A percentile compares a stretch with the other conserved stretches of the same genome.
Evolutionary conservation across 2,888 invertebrate genomes (phyloP).

Genomic region (Apotomis betuletana): DNA sequence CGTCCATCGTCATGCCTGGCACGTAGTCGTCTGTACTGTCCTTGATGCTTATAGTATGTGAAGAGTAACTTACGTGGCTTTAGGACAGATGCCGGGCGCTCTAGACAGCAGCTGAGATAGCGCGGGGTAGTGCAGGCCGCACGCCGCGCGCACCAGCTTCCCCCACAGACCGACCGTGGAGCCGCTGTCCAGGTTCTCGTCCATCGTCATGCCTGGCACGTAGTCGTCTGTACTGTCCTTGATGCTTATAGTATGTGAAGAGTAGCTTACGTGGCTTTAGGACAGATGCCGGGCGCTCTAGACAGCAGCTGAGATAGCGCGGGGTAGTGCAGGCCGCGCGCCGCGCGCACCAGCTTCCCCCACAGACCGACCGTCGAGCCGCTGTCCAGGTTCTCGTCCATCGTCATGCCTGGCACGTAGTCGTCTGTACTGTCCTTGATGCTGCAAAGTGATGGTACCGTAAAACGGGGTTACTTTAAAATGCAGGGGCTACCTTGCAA

Average conservation of each 20-base stretch:
- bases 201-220: constrained; percentile 57
- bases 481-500: too few relatives aligned
- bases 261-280: constrained; percentile 86
- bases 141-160: constrained; percentile 85
- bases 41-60: constrained; percentile 67
- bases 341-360: constrained; percentile 85
- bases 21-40: constrained; percentile 61
- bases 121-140: constrained; percentile 87
- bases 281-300: constrained; percentile 86
- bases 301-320: constrained; percentile 86
- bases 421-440: constrained; percentile 66
- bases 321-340: constrained; percentile 87
- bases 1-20: constrained; percentile 59
- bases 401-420: constrained; percentile 52
- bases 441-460: too few relatives aligned
- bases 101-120: constrained; percentile 86
- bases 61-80: constrained; percentile 85
- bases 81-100: constrained; percentile 85
- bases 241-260: constrained; percentile 53
- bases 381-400: constrained; percentile 76
- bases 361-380: constrained; percentile 76
- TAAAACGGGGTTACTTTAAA: too few relatives aligned
- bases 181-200: constrained; percentile 76
- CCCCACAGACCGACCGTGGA: constrained; percentile 79
- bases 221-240: constrained; percentile 64